Percentiles rank a stretch among this genome's conserved stretches.
phyloP scores from a whole-genome alignment of 2,888 invertebrate species.

The Phymatocera aterrima region DNA sequence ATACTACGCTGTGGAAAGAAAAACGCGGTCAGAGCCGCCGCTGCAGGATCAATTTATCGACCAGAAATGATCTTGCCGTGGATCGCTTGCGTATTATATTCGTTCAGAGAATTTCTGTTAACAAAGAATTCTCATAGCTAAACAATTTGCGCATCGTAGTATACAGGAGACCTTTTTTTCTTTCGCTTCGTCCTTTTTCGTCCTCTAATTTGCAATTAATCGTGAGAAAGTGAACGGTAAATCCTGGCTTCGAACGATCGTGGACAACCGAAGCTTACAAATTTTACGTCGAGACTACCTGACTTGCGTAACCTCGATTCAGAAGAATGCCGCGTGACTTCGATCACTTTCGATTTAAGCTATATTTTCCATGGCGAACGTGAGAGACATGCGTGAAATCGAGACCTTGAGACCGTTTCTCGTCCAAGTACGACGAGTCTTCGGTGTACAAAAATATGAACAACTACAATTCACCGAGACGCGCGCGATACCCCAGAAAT shows the following conservation, averaged over 20 bases:
- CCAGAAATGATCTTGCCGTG: background rate
- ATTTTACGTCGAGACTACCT: conserved; percentile 26
- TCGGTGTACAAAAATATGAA: background rate
- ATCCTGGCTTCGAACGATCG: background rate
- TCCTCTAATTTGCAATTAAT: conserved; percentile 18
- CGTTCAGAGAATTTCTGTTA: background rate
- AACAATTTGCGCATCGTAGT: background rate
- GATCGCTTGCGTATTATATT: too few relatives aligned
- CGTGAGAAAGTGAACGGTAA: conserved; percentile 32
- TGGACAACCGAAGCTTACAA: conserved; percentile 19
- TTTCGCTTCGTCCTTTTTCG: too few relatives aligned
- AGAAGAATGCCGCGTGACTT: conserved; percentile 38
- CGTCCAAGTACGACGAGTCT: background rate
- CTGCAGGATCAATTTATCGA: background rate
- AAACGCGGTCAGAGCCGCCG: too few relatives aligned
- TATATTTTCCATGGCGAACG: conserved; percentile 34
- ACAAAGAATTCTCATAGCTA: background rate
- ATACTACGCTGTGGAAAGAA: background rate
- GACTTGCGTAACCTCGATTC: conserved; percentile 41
- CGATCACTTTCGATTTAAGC: conserved; percentile 45
- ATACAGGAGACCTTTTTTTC: background rate
- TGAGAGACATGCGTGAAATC: conserved; percentile 38
- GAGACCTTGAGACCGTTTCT: conserved; percentile 44
- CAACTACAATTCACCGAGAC: background rate
- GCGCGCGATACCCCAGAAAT: background rate